Evolutionary conservation across 2,888 invertebrate species (phyloP).

Genomic region (Muschampia plurimacula): DNA sequence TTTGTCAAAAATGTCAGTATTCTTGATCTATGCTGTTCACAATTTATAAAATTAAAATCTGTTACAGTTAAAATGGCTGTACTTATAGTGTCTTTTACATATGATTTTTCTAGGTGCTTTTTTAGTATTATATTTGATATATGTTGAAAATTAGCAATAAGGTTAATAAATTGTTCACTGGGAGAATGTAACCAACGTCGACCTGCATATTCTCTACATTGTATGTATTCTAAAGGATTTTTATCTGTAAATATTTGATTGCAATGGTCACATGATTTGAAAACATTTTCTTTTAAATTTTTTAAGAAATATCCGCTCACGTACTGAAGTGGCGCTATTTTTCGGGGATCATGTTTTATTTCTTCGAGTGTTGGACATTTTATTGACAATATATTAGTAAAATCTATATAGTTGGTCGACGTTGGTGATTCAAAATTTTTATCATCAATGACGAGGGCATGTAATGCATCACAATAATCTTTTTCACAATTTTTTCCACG

Average conservation of each 20-base stretch:
- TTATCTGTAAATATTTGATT: neutral
- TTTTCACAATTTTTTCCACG: neutral
- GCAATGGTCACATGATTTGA: neutral
- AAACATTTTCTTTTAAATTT: neutral
- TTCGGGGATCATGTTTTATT: neutral
- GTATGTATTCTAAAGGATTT: neutral
- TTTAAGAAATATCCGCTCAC: neutral
- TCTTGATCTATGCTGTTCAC: neutral
- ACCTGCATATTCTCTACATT: neutral
- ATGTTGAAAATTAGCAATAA: neutral
- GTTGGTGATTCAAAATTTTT: neutral
- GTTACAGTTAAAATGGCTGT: neutral
- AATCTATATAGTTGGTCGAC: neutral
- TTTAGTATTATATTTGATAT: neutral
- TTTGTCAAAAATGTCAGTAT: neutral
- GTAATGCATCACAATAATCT: neutral
- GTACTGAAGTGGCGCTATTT: neutral
- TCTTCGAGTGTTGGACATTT: neutral
- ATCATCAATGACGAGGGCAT: neutral
- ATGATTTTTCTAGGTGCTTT: neutral
- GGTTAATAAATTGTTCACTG: neutral
- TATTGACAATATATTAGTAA: neutral
- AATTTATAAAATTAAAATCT: neutral
- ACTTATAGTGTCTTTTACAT: neutral
- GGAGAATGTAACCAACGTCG: neutral